phyloP scores from a whole-genome alignment of 2,797 vertebrate species.

The Sebastes melanostomus region DNA sequence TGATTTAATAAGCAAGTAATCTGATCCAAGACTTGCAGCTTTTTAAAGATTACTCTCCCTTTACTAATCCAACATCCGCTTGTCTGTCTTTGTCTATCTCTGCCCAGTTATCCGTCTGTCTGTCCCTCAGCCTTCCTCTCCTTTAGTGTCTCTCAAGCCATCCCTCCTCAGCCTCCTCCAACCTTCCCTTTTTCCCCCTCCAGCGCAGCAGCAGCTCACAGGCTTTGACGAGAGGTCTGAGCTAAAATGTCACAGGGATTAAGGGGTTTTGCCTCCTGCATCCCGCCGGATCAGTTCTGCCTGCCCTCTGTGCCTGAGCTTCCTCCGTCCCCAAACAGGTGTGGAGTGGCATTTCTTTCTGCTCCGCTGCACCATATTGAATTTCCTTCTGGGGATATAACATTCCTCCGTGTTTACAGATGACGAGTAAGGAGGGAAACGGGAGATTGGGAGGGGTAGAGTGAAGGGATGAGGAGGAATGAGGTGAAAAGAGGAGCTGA shows the following conservation, averaged over 20 bases:
- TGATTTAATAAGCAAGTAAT: slow-evolving; percentile 8
- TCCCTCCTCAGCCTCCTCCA: slow-evolving; percentile 8
- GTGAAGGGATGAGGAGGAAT: not conserved
- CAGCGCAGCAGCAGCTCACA: slow-evolving; percentile 39
- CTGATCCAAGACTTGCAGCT: not conserved
- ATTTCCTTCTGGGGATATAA: slow-evolving; percentile 47
- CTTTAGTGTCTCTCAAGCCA: slow-evolving; percentile 11
- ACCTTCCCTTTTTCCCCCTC: slow-evolving; percentile 3
- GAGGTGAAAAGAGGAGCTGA: not conserved
- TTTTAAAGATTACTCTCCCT: not conserved
- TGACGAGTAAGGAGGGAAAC: slow-evolving; percentile 33
- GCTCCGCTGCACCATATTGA: slow-evolving; percentile 41
- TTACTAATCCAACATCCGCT: slow-evolving; percentile 20
- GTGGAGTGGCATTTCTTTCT: slow-evolving; percentile 47
- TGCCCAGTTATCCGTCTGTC: not conserved
- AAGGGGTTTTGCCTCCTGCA: slow-evolving; percentile 64
- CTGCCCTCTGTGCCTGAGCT: slow-evolving; percentile 40
- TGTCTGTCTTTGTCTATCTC: slow-evolving; percentile 14
- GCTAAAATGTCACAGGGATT: slow-evolving; percentile 74
- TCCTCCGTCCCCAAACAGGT: slow-evolving; percentile 48
- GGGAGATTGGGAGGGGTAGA: not conserved
- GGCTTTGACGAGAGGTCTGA: slow-evolving; percentile 64
- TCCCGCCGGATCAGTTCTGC: slow-evolving; percentile 56
- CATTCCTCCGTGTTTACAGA: slow-evolving; percentile 44
- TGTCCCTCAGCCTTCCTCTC: slow-evolving; percentile 25